A percentile compares a stretch with the other conserved stretches of the same genome.
phyloP scores from a whole-genome alignment of 2,888 invertebrate species.

The Cryptocephalus moraei region DNA sequence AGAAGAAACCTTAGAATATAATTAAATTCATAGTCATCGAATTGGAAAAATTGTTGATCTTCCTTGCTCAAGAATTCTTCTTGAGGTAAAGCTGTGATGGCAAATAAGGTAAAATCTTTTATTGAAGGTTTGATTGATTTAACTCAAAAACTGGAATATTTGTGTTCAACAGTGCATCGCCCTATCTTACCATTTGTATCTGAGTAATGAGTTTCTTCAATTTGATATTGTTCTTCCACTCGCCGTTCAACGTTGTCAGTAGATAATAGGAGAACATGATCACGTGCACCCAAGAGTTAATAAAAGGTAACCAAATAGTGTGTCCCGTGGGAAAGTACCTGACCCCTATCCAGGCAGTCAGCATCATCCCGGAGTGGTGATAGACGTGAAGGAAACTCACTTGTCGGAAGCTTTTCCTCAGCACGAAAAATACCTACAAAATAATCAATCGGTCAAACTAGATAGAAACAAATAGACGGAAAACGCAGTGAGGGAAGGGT shows the following conservation, averaged over 20 bases:
- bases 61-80: too few relatives aligned
- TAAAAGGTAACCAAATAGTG: constrained; percentile 47
- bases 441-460: too few relatives aligned
- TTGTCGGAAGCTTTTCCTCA: constrained; percentile 73
- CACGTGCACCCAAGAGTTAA: constrained; percentile 67
- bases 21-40: too few relatives aligned
- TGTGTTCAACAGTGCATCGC: background rate
- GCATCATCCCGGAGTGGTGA: constrained; percentile 75
- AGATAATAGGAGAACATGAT: constrained; percentile 80
- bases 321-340: constrained; percentile 63
- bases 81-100: too few relatives aligned
- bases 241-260: constrained; percentile 59
- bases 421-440: constrained; percentile 65
- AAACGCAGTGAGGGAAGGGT: background rate
- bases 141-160: background rate
- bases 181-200: constrained; percentile 59
- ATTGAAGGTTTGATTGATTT: too few relatives aligned
- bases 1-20: too few relatives aligned
- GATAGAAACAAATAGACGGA: background rate
- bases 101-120: too few relatives aligned
- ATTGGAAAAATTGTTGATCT: too few relatives aligned
- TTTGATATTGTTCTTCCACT: constrained; percentile 56
- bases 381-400: constrained; percentile 80
- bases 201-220: constrained; percentile 82
- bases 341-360: constrained; percentile 50